A percentile compares a stretch with the other conserved stretches of the same genome.
phyloP scores from a whole-genome alignment of 2,113 vertebrate species.

The Tragelaphus buxtoni region DNA sequence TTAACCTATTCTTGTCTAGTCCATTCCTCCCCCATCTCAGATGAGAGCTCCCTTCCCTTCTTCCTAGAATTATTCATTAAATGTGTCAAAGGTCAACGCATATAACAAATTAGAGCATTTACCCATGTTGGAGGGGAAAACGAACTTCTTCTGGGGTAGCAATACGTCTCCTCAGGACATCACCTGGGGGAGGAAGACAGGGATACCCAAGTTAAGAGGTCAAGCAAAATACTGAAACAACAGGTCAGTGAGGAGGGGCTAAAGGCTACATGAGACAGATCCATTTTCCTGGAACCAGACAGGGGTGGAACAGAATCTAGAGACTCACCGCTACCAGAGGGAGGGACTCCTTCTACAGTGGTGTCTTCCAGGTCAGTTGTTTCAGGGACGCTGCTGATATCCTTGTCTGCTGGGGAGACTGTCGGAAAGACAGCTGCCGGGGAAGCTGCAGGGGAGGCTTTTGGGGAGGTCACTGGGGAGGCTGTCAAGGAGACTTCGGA shows the following conservation, averaged over 20 bases:
- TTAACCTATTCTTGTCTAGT: neutral
- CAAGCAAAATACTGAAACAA: neutral
- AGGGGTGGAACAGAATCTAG: neutral
- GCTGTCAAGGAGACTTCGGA: slow-evolving; percentile 41
- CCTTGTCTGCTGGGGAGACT: slow-evolving; percentile 50
- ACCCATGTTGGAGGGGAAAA: slow-evolving; percentile 92
- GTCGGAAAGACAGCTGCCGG: slow-evolving; percentile 72
- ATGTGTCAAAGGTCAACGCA: slow-evolving; percentile 11
- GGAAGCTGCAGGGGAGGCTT: slow-evolving; percentile 25
- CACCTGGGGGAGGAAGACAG: slow-evolving; percentile 79
- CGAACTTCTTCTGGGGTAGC: slow-evolving; percentile 93
- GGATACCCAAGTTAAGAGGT: neutral
- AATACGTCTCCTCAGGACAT: slow-evolving; percentile 86
- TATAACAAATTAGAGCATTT: slow-evolving; percentile 67
- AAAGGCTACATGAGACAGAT: neutral
- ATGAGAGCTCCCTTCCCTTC: neutral
- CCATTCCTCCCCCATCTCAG: neutral
- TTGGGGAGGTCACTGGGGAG: slow-evolving; percentile 37
- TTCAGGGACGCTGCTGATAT: slow-evolving; percentile 46
- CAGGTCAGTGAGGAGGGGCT: neutral
- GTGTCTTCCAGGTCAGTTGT: slow-evolving; percentile 46
- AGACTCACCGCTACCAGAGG: slow-evolving; percentile 57
- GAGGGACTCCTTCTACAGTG: neutral
- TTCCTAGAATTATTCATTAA: neutral
- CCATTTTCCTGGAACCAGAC: neutral